A percentile compares a stretch with the other conserved stretches of the same genome.
Evolutionary conservation across 2,888 invertebrate species (phyloP).

Genomic region (Calameuta pallipes): DNA sequence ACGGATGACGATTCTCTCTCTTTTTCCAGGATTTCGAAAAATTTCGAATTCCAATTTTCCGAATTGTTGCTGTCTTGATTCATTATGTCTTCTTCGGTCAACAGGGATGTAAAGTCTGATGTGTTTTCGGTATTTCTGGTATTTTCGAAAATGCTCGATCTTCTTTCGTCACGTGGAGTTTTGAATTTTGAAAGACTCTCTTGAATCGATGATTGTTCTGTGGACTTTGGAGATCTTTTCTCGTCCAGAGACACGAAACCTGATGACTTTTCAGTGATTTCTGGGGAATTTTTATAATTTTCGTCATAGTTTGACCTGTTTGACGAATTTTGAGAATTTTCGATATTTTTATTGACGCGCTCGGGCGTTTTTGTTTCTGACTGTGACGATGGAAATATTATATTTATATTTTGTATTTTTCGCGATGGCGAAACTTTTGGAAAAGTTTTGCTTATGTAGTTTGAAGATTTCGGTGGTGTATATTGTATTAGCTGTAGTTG

Average conservation of each 20-base stretch:
- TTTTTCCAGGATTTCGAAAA: not conserved
- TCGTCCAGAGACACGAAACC: not conserved
- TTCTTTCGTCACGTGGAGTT: too few relatives aligned
- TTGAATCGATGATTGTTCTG: not conserved
- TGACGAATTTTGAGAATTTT: conserved; percentile 15
- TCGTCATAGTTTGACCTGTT: not conserved
- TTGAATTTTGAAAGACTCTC: too few relatives aligned
- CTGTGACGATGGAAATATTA: conserved; percentile 31
- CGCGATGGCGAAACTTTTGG: conserved; percentile 48
- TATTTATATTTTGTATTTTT: conserved; percentile 50
- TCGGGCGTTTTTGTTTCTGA: not conserved
- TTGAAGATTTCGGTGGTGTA: not conserved
- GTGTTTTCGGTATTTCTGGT: too few relatives aligned
- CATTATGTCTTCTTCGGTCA: not conserved
- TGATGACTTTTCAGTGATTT: not conserved
- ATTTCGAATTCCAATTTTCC: not conserved
- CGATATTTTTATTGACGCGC: not conserved
- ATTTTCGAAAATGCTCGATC: too few relatives aligned
- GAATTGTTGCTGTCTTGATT: not conserved
- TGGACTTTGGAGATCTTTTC: not conserved
- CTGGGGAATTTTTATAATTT: not conserved
- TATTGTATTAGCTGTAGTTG: not conserved
- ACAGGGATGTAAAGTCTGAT: too few relatives aligned
- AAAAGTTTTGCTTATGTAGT: conserved; percentile 39
- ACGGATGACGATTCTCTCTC: not conserved